Evolutionary conservation across 2,113 vertebrate species (phyloP), one percentile per base, ranked within the genome.

Genomic region (Rhineura floridana): DNA sequence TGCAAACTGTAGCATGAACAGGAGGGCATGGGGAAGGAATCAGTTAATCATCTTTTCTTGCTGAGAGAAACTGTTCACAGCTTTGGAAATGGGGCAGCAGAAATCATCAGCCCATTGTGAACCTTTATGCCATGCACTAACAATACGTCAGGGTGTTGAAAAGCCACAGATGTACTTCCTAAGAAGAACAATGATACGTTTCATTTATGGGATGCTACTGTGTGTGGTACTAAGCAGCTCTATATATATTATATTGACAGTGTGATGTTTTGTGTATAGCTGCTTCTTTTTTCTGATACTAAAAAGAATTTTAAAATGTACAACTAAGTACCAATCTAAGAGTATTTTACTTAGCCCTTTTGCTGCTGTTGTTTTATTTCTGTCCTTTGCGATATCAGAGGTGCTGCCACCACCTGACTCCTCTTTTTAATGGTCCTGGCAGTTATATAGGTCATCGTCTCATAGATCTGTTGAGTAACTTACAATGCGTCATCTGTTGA

Each of bases 391-490:
- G 62, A 55, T 92, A 42, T 84, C 84, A 94, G 63, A 33, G 36
- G 93, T 91, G 36, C 87, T 92, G 62, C 86, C 92, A 78, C 63
- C 59, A 84, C 50, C 73, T 93, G 79, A 83, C 59, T 79, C 23
- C 84, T 91, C 25, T 50, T 88, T 86, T 91, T 81, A 83, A 87
- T 84, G 46, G 55, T 33, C 39, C 3, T 52, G 88, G 30, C 75
- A 93, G 23, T 42, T 93, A 12, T 78, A 44, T 55, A 91, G 65
- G 87, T 87, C 79, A 55, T 87, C 75, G 93, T 93, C 84, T 78
- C n/a, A 65, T 12, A 80, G 65, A 86, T 85, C 48, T 76, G 3
- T 76, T 87, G 86, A 30, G 25, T 79, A 76, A 90, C 77, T 89
- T 83, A 46, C 1, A 28, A 33, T 9, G 1, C n/a, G 15, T 81